These are phyloP conservation scores for Plagodis pulveraria DNA, from an alignment of 2,888 invertebrate genomes.

Conservation along the genomic window DNA sequence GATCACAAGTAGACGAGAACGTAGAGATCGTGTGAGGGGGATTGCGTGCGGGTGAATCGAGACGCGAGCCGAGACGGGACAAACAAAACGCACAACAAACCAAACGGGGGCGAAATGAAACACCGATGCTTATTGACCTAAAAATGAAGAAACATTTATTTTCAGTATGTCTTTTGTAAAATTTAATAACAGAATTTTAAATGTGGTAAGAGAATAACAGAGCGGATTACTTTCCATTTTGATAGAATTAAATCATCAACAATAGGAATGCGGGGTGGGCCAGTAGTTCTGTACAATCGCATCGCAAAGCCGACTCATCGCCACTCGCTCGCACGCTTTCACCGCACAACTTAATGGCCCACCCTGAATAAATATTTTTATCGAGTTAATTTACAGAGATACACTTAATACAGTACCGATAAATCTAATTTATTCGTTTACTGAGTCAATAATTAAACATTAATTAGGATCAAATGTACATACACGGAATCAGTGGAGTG, in stretches of 20 bases:
- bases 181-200: conserved; percentile 84
- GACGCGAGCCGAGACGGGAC: conserved; percentile 1
- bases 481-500: conserved; percentile 10
- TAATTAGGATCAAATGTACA: conserved; percentile 69
- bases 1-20: neutral
- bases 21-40: neutral
- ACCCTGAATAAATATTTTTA: conserved; percentile 69
- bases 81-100: conserved; percentile 28
- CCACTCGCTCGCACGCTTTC: neutral
- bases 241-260: conserved; percentile 80
- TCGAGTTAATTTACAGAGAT: conserved; percentile 79
- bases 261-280: conserved; percentile 61
- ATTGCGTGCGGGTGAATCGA: neutral
- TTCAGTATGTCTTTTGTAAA: conserved; percentile 88
- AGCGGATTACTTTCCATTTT: conserved; percentile 78
- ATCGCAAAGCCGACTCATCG: neutral
- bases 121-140: conserved; percentile 87
- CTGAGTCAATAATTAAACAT: conserved; percentile 77
- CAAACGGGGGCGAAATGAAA: conserved; percentile 71
- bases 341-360: neutral
- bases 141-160: conserved; percentile 91
- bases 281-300: neutral
- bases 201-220: conserved; percentile 79
- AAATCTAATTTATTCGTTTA: conserved; percentile 83
- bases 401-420: conserved; percentile 80